Percentiles rank a stretch among this genome's conserved stretches.
These are phyloP conservation scores for Phallusia fumigata DNA, from an alignment of 23 tunicate genomes.

Conservation along the genomic window DNA sequence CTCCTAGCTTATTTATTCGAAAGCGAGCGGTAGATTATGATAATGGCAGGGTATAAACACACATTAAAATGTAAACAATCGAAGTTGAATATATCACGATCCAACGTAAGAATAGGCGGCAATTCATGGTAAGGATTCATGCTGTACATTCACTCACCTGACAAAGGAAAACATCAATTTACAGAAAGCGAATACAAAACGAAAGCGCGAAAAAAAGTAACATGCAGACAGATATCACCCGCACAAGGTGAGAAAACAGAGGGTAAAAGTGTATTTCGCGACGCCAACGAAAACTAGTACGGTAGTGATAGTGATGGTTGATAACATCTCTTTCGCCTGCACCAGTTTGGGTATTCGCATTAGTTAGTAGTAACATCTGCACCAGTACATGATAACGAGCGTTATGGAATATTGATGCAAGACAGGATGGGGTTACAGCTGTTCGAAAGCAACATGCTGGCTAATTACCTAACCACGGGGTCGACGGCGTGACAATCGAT, in stretches of 20 bases:
- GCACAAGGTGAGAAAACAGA: no score
- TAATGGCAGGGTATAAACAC: background rate
- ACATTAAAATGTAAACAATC: background rate
- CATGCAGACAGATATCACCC: background rate
- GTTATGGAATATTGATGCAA: background rate
- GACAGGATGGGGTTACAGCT: background rate
- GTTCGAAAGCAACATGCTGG: background rate
- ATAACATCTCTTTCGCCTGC: background rate
- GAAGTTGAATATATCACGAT: background rate
- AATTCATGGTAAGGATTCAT: background rate
- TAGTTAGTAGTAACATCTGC: background rate
- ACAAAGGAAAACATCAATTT: background rate
- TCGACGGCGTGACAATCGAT: background rate
- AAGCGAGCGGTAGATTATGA: background rate
- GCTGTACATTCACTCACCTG: conserved; percentile 3
- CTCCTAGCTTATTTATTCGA: background rate
- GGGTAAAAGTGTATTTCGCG: no score
- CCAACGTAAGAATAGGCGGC: background rate
- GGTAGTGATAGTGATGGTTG: background rate
- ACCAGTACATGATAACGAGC: background rate
- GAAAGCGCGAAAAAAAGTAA: background rate
- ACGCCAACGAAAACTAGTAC: background rate
- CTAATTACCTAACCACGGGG: background rate
- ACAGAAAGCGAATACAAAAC: background rate
- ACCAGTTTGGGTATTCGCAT: background rate